Evolutionary conservation across 2,113 vertebrate genomes (phyloP), one percentile per base, ranked within the genome.

Genomic region (Bujurquina vittata): DNA sequence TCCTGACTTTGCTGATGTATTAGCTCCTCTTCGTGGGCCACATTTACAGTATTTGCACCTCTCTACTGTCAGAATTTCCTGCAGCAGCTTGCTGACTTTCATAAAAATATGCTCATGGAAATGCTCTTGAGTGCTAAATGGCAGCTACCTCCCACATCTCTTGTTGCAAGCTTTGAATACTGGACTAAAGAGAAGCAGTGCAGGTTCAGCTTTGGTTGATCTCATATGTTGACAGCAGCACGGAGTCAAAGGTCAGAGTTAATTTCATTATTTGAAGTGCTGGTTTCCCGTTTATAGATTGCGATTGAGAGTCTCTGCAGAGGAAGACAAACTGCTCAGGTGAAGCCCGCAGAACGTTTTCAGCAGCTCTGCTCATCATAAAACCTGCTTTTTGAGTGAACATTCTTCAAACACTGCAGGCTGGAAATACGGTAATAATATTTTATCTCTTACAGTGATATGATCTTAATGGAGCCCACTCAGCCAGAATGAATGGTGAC

Each of bases 391-490:
- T 77, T 23, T 54, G 5, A 72, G 43, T 33, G 65, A 58, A 12
- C 17, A 33, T 57, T 74, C 69, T 3, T 35, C 5, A 78, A 5
- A 1, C 3, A 0, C 26, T 10, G 17, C 67, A 55, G 10, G 3
- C 54, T 79, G 59, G 37, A 59, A 57, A 61, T 63, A 60, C 10
- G 15, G 2, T 17, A 31, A 29, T 58, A 35, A 35, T 60, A 33
- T 79, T 63, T 84, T 61, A 74, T 85, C 72, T 78, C 72, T 17
- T 2, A 1, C 56, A 58, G 12, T 18, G 85, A 88, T 84, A 85
- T 12, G 40, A 87, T 89, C 60, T 85, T 78, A 88, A 88, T 88
- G 55, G 18, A 88, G 74, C n/a, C 33, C 33, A 61, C 46, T 76
- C 46, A 77, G 40, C 59, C 79, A n/a, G 58, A 77, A 55, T 59